Base-by-base conservation (phyloP, 92 coral and sea anemone species). In the Heliopora coerulea region DNA sequence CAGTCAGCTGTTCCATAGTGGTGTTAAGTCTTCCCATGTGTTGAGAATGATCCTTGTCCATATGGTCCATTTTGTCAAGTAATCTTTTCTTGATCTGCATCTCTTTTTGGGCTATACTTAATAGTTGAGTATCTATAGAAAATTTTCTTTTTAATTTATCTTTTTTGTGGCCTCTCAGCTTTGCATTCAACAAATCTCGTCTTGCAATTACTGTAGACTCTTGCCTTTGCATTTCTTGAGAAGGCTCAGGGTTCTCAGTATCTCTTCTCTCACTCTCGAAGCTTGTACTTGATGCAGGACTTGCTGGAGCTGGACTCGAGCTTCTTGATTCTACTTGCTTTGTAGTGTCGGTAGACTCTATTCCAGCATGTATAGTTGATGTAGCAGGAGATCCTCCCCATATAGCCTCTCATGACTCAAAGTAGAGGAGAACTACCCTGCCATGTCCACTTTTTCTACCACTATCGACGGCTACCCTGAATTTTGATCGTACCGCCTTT, bases 331-430 rank as follows among this genome's bases (percentile, higher is more conserved):
- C n/a, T n/a, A n/a, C n/a, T n/a, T n/a, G n/a, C n/a, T n/a, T n/a
- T n/a, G n/a, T n/a, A n/a, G n/a, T n/a, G n/a, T n/a, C n/a, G n/a
- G n/a, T n/a, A n/a, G n/a, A n/a, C n/a, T n/a, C n/a, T n/a, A n/a
- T n/a, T n/a, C n/a, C n/a, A n/a, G n/a, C n/a, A n/a, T n/a, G n/a
- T n/a, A n/a, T n/a, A n/a, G n/a, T n/a, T n/a, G 84, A 72, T 59
- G 78, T 79, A 61, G 83, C 80, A 18, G 87, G 84, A 19, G 80
- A 83, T 6, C 87, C 87, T 61, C 87, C 80, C 87, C 80, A 83
- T 34, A 83, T 79, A 14, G 72, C 56, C 60, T 79, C 76, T 41
- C 87, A 78, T 29, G 75, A 67, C 20, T 83, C 83, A 50, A n/a
- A n/a, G n/a, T n/a, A n/a, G n/a, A n/a, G n/a, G n/a, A n/a, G n/a